Percentiles rank a stretch among this genome's conserved stretches.
These are phyloP conservation scores for Anolis apletophallus DNA, from an alignment of 2,797 vertebrate genomes.

Conservation along the genomic window DNA sequence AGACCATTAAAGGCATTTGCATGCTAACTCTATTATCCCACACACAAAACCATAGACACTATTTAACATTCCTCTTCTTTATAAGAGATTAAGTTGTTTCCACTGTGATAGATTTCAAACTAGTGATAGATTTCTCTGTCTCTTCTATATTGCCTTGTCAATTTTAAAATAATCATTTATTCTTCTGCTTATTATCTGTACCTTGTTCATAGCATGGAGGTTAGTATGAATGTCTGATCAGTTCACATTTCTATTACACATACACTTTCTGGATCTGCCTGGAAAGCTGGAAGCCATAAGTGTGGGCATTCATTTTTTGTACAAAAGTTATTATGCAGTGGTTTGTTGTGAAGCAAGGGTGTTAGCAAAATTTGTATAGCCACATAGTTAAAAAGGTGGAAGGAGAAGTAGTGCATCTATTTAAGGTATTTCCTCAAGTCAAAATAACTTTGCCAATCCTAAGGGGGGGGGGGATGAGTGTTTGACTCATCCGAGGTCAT, in stretches of 20 bases:
- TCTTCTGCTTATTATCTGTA: not conserved
- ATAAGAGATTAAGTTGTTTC: not conserved
- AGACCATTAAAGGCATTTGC: constrained; percentile 21
- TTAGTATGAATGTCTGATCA: not conserved
- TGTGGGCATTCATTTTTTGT: not conserved
- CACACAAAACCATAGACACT: not conserved
- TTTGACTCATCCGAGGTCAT: too few species aligned
- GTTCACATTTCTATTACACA: not conserved
- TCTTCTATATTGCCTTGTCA: not conserved
- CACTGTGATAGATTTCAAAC: not conserved
- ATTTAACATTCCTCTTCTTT: not conserved
- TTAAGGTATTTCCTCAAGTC: not conserved
- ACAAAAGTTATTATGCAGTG: not conserved
- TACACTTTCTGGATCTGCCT: not conserved
- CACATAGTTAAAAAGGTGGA: not conserved
- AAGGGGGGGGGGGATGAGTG: too few species aligned
- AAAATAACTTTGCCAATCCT: constrained; percentile 13
- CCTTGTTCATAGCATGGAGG: not conserved
- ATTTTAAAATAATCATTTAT: not conserved
- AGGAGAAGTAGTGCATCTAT: not conserved
- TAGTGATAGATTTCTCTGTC: not conserved
- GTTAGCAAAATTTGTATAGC: not conserved
- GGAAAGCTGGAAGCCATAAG: not conserved
- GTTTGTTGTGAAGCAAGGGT: not conserved
- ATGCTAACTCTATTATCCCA: not conserved